Evolutionary conservation across 2,888 invertebrate species (phyloP).

Genomic region (Pollenia angustigena): DNA sequence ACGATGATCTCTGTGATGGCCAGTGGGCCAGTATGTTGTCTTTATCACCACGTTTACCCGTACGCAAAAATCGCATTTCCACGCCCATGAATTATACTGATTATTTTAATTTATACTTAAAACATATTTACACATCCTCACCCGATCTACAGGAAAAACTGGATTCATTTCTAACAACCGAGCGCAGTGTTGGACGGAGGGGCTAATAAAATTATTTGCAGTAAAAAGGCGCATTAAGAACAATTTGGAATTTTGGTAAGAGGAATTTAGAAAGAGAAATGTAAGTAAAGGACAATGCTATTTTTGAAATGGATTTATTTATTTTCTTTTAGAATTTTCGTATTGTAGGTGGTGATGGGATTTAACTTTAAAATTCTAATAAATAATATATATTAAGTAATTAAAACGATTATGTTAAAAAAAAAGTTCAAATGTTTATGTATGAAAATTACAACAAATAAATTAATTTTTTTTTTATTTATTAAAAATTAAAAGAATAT

Average conservation of each 20-base stretch:
- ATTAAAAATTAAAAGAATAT: too few relatives aligned
- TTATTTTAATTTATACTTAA: constrained; percentile 83
- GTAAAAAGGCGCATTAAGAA: neutral
- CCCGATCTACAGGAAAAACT: constrained; percentile 73
- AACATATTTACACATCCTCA: constrained; percentile 81
- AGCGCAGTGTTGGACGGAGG: neutral
- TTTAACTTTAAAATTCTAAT: neutral
- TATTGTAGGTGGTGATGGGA: constrained; percentile 3
- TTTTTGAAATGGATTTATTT: constrained; percentile 56
- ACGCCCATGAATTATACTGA: constrained; percentile 83
- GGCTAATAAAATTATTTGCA: neutral
- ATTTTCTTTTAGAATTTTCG: constrained; percentile 57
- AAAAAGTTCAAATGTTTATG: too few relatives aligned
- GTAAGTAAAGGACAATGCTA: constrained; percentile 36
- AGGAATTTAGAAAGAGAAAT: constrained; percentile 20
- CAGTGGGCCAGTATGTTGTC: constrained; percentile 89
- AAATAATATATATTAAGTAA: too few relatives aligned
- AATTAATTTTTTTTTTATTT: too few relatives aligned
- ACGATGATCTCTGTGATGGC: constrained; percentile 89
- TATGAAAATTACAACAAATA: too few relatives aligned
- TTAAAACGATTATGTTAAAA: too few relatives aligned
- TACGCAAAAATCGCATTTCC: constrained; percentile 83
- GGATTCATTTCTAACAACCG: constrained; percentile 51
- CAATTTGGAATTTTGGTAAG: constrained; percentile 28
- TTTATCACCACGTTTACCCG: constrained; percentile 83